These are phyloP conservation scores for Acipenser oxyrinchus DNA, from an alignment of 2,797 vertebrate species.

Conservation along the genomic window DNA sequence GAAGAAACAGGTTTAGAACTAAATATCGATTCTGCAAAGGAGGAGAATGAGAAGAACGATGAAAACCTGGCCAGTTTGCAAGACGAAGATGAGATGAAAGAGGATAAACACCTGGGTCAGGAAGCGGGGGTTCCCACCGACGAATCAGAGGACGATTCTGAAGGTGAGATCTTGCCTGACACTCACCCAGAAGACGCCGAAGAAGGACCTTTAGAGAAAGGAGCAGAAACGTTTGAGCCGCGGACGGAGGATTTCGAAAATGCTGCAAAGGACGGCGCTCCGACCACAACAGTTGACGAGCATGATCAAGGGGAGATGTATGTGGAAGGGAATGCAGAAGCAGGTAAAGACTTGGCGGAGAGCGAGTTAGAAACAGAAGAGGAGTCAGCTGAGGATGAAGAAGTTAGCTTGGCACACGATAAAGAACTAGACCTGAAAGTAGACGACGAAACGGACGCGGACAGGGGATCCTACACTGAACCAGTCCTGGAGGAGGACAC, in stretches of 20 bases:
- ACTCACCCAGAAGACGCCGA: background rate
- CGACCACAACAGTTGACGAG: background rate
- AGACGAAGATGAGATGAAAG: background rate
- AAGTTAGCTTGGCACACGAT: background rate
- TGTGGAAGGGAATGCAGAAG: constrained; percentile 8
- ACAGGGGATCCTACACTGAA: constrained; percentile 6
- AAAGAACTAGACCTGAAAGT: background rate
- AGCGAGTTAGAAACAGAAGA: constrained; percentile 35
- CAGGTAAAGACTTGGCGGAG: constrained; percentile 33
- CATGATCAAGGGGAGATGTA: constrained; percentile 1
- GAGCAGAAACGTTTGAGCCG: background rate
- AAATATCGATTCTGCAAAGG: constrained; percentile 7
- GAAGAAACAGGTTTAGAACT: background rate
- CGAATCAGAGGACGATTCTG: background rate
- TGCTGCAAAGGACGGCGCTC: background rate
- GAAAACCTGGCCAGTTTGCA: constrained; percentile 4
- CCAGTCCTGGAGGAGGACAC: constrained; percentile 5
- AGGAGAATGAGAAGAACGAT: background rate
- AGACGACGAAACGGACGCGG: background rate
- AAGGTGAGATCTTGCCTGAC: background rate
- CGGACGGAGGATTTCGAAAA: background rate
- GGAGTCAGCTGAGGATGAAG: constrained; percentile 5
- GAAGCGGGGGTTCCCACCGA: background rate
- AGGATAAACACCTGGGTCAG: background rate
- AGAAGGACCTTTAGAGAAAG: background rate